Evolutionary conservation across 2,113 vertebrate genomes (phyloP).

Genomic region (Suncus etruscus): DNA sequence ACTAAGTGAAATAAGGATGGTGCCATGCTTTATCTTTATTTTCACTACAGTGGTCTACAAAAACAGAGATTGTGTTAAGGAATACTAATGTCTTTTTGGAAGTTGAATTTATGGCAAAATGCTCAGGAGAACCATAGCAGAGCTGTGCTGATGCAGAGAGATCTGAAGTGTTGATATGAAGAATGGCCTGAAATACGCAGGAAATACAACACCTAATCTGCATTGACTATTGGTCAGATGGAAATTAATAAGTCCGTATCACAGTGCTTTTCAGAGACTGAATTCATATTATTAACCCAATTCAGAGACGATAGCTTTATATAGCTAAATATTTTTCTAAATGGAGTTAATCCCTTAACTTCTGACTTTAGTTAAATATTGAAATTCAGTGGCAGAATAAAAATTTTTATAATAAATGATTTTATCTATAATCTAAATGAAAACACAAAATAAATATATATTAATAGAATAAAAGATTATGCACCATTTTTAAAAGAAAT

Average conservation of each 20-base stretch:
- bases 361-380: neutral
- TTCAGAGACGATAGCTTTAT: neutral
- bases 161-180: neutral
- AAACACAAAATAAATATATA: too few relatives aligned
- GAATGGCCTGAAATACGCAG: neutral
- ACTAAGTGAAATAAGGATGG: constrained; percentile 25
- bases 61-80: neutral
- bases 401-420: too few relatives aligned
- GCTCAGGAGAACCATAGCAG: neutral
- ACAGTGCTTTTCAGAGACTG: neutral
- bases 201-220: neutral
- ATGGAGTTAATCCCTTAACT: neutral
- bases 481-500: neutral
- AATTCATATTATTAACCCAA: neutral
- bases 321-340: neutral
- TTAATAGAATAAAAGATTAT: too few relatives aligned
- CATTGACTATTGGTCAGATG: neutral
- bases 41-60: neutral
- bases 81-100: constrained; percentile 21
- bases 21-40: neutral
- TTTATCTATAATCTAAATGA: too few relatives aligned
- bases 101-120: constrained; percentile 33
- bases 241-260: neutral
- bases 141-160: neutral
- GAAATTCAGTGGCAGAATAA: neutral